These are phyloP conservation scores for Sycophila texana DNA, from an alignment of 2,888 invertebrate species.

Conservation along the genomic window DNA sequence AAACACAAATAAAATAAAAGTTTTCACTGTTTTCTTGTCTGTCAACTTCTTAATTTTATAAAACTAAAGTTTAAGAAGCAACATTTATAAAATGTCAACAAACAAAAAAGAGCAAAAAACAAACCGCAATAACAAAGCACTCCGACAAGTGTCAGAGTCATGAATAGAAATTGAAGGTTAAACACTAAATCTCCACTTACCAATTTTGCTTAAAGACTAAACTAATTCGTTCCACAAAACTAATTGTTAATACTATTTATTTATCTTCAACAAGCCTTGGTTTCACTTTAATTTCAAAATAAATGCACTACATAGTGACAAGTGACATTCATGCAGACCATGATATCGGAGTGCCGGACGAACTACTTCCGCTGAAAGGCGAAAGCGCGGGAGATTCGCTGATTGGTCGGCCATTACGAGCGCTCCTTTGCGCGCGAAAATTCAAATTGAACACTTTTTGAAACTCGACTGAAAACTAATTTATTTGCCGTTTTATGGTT, in stretches of 20 bases:
- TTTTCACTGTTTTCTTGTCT: not conserved
- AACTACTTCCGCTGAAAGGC: not conserved
- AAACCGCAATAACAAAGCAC: not conserved
- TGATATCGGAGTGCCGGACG: too few relatives aligned
- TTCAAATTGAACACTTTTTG: conserved; percentile 6
- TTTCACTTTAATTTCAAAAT: not conserved
- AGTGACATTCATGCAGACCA: not conserved
- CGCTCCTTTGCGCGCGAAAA: conserved; percentile 9
- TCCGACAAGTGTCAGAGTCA: conserved; percentile 26
- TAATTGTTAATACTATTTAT: too few relatives aligned
- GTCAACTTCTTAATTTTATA: not conserved
- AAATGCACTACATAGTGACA: not conserved
- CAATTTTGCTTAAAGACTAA: not conserved
- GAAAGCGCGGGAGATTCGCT: conserved; percentile 29
- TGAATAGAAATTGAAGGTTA: conserved; percentile 10
- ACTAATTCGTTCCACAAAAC: too few relatives aligned
- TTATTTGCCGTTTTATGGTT: not conserved
- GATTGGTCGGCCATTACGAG: conserved; percentile 18
- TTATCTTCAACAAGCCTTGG: too few relatives aligned
- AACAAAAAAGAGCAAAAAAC: not conserved
- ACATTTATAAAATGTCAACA: not conserved
- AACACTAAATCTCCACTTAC: not conserved
- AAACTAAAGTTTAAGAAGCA: not conserved
- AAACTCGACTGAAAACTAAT: not conserved
- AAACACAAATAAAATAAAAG: not conserved